These are phyloP conservation scores for Hormaphis cornu DNA, from an alignment of 1,140 invertebrate species.

Conservation along the genomic window DNA sequence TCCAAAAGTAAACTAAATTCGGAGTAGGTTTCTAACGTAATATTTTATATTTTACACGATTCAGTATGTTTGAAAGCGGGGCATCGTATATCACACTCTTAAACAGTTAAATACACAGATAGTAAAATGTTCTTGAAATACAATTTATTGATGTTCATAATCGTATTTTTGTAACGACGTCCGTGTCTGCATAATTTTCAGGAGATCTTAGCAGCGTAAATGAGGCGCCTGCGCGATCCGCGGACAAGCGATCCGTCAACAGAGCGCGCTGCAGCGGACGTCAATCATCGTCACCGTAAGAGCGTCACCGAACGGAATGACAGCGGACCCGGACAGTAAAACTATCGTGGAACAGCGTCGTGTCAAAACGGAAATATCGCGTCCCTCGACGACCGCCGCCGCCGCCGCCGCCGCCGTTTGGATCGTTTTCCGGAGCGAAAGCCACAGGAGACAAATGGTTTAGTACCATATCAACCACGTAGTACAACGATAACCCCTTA, in stretches of 20 bases:
- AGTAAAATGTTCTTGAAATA: no score
- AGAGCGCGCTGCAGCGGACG: neutral
- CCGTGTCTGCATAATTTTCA: neutral
- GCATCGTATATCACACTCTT: no score
- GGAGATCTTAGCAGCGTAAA: neutral
- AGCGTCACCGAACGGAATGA: neutral
- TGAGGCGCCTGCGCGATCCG: neutral
- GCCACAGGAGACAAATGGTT: neutral
- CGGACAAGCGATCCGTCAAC: neutral
- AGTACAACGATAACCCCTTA: neutral
- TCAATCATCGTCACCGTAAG: neutral
- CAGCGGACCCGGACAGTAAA: constrained; percentile 4
- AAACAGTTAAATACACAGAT: no score
- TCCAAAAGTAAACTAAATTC: no score
- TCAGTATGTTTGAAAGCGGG: no score
- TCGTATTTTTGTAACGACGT: no score
- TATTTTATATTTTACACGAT: no score
- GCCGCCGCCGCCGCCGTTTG: neutral
- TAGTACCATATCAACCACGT: constrained; percentile 1
- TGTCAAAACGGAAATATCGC: constrained; percentile 1
- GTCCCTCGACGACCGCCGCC: neutral
- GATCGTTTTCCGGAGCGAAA: neutral
- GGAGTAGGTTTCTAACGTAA: no score
- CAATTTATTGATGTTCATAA: no score
- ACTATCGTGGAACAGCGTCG: no score